Evolutionary conservation across 1,140 invertebrate species (phyloP).

Genomic region (Parapsyche elsis): DNA sequence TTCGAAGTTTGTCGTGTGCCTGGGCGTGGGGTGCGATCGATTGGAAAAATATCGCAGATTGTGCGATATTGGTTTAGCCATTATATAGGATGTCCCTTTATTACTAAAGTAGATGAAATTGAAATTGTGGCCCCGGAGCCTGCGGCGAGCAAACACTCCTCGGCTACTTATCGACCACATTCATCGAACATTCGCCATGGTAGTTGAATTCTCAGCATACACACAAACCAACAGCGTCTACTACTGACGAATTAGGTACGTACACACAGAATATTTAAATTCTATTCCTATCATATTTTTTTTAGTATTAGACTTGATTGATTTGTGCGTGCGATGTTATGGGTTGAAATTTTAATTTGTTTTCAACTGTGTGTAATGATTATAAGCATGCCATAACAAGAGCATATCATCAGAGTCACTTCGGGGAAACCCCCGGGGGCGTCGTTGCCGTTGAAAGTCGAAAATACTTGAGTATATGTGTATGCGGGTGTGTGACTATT

Average conservation of each 20-base stretch:
- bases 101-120: slow-evolving; percentile 48
- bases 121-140: slow-evolving; percentile 40
- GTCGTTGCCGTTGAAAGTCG: neutral
- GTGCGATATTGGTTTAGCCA: slow-evolving; percentile 39
- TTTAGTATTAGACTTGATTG: no score
- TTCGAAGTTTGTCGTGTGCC: no score
- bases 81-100: slow-evolving; percentile 46
- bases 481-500: slow-evolving; percentile 9
- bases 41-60: neutral
- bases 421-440: slow-evolving; percentile 11
- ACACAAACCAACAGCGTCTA: no score
- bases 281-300: no score
- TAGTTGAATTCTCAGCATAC: no score
- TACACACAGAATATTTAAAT: no score
- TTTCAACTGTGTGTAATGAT: no score
- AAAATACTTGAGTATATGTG: slow-evolving; percentile 23
- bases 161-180: neutral
- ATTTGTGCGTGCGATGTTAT: no score
- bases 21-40: no score
- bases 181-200: no score
- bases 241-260: no score
- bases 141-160: slow-evolving; percentile 35
- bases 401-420: neutral
- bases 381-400: neutral
- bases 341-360: no score